A percentile compares a stretch with the other conserved stretches of the same genome.
phyloP scores from a whole-genome alignment of 2,797 vertebrate species.

The Pseudomugil tenellus region DNA sequence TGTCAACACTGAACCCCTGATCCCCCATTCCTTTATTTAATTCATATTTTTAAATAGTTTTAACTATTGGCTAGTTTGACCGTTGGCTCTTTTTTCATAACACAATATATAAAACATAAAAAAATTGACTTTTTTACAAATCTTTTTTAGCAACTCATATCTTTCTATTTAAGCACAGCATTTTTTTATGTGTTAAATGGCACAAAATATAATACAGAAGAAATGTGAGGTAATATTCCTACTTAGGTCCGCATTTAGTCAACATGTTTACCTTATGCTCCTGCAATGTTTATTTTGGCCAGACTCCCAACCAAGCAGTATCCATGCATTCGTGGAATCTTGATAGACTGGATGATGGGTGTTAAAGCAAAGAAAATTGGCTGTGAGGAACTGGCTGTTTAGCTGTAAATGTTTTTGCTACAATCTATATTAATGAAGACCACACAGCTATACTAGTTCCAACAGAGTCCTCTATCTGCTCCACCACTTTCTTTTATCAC shows the following conservation, averaged over 20 bases:
- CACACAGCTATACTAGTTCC: too few species aligned
- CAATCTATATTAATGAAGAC: too few species aligned
- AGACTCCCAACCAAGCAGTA: not conserved
- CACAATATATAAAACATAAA: not conserved
- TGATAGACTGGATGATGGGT: too few species aligned
- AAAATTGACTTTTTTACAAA: not conserved
- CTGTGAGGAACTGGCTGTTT: too few species aligned
- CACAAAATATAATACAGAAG: not conserved
- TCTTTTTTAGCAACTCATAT: too few species aligned
- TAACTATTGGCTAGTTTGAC: slow-evolving; percentile 20
- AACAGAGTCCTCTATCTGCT: too few species aligned
- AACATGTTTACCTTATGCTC: not conserved
- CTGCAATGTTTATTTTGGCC: not conserved
- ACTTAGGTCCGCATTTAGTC: not conserved
- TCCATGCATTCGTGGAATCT: too few species aligned
- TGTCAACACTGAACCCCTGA: slow-evolving; percentile 67
- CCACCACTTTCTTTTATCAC: too few species aligned
- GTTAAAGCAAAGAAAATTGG: too few species aligned
- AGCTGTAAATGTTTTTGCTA: too few species aligned
- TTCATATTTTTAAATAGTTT: too few species aligned
- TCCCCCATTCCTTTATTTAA: slow-evolving; percentile 7
- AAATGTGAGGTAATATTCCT: not conserved
- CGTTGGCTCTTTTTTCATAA: not conserved
- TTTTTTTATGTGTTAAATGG: not conserved
- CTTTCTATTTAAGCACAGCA: too few species aligned